Evolutionary conservation across 2,888 invertebrate genomes (phyloP), one percentile per base, ranked within the genome.

Genomic region (Aporophyla nigra): DNA sequence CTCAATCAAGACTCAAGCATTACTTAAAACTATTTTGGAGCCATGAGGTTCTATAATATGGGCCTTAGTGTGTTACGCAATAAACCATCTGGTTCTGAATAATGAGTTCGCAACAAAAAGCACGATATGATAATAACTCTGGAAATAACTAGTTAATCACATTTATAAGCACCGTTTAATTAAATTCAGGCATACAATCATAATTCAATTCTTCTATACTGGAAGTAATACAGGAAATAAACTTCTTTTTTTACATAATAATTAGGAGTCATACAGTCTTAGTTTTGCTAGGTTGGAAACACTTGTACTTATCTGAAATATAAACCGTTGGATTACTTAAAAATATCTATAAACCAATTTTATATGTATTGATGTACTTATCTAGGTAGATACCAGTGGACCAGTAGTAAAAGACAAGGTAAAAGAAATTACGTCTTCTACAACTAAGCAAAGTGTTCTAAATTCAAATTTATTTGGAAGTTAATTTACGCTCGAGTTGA

Each of bases 401-500:
- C 66, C 61, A 74, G 72, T 49, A 67, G 14, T 75, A 76, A 79
- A 78, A 65, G 67, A 33, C 63, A 71, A 71, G 27, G 69, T n/a
- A 19, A 70, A 66, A 58, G 70, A 24, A 24, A 49, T 33, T 33
- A 65, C 33, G 69, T 58, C 69, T 43, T 84, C 66, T 62, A 80
- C 58, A 40, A 73, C 73, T 33, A 46, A 65, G 24, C 40, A 33
- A 71, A 65, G n/a, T 78, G n/a, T 54, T 58, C 68, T 76, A 71
- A 54, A 46, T 74, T 74, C 62, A 69, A 66, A 19, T 87, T 91
- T 93, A 94, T 89, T 94, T 72, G 12, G 67, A 53, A 62, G 71
- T 86, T 69, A 97, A 91, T 91, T 96, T 97, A 82, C 93, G 95
- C 78, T 98, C 97, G 12, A 98, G 96, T 90, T 98, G 97, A 77